Evolutionary conservation across 2,113 vertebrate species (phyloP).

Genomic region (Enhydra lutris): DNA sequence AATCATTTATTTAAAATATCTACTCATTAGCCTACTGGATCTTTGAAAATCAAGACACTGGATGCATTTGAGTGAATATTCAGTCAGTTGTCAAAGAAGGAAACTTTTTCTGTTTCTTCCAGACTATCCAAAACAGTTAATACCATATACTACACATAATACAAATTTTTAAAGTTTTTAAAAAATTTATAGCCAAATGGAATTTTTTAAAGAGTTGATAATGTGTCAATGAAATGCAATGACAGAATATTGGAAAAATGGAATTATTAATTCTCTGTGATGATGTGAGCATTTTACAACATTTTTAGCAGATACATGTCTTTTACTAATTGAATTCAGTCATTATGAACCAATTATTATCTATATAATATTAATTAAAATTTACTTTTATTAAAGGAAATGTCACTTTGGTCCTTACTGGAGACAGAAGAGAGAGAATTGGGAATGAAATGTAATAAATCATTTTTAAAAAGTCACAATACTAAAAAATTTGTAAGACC

Average conservation of each 20-base stretch:
- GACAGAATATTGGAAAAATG: neutral
- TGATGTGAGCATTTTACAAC: neutral
- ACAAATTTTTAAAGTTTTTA: neutral
- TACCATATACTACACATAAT: neutral
- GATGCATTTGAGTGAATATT: neutral
- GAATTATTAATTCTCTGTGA: neutral
- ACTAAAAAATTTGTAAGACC: neutral
- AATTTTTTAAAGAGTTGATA: neutral
- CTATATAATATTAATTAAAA: neutral
- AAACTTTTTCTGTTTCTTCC: neutral
- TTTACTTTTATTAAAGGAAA: constrained; percentile 33
- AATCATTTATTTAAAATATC: neutral
- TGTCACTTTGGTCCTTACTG: neutral
- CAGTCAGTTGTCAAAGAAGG: neutral
- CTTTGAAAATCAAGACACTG: neutral
- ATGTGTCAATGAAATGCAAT: neutral
- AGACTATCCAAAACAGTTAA: neutral
- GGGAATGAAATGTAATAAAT: neutral
- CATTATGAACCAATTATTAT: neutral
- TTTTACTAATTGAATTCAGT: neutral
- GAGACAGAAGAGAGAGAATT: neutral
- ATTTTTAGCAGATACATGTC: neutral
- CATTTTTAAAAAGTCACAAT: neutral
- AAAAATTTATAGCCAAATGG: neutral
- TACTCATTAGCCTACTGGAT: neutral